Conservation (phyloP, 2,113 vertebrate species). For the Dicerorhinus sumatrensis region DNA sequence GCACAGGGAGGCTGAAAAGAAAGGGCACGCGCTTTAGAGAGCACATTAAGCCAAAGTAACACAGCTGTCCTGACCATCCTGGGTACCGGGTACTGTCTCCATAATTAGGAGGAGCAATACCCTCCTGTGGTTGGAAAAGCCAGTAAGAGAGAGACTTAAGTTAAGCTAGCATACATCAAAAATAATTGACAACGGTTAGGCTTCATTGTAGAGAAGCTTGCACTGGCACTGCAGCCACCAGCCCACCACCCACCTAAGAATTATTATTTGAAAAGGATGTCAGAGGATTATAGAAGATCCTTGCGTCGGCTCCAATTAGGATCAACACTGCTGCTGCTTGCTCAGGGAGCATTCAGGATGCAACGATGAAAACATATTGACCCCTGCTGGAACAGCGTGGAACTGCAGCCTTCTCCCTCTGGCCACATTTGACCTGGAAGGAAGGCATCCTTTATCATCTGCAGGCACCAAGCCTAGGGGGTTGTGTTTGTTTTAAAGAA, state of each 20-base stretch:
- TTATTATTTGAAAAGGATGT: slow-evolving; percentile 89
- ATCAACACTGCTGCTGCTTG: slow-evolving; percentile 83
- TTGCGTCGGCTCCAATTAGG: slow-evolving; percentile 89
- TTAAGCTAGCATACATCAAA: slow-evolving; percentile 86
- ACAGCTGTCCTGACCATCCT: slow-evolving; percentile 69
- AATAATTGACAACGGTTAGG: slow-evolving; percentile 88
- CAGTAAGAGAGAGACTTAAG: slow-evolving; percentile 74
- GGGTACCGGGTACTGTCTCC: slow-evolving; percentile 69
- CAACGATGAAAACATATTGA: slow-evolving; percentile 86
- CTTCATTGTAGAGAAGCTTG: slow-evolving; percentile 82
- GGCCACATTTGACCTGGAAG: background rate
- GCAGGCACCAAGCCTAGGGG: no score
- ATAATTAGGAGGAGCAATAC: slow-evolving; percentile 79
- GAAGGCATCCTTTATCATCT: background rate
- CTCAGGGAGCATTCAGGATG: slow-evolving; percentile 55
- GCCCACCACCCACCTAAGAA: slow-evolving; percentile 88
- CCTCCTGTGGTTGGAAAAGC: slow-evolving; percentile 72
- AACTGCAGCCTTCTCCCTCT: slow-evolving; percentile 62
- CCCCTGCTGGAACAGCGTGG: slow-evolving; percentile 86
- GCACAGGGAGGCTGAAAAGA: background rate
- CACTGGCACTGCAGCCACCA: slow-evolving; percentile 79
- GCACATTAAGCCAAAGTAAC: slow-evolving; percentile 68
- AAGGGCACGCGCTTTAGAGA: slow-evolving; percentile 52
- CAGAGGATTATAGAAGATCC: slow-evolving; percentile 88
- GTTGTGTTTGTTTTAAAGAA: background rate